Evolutionary conservation across 2,797 vertebrate genomes (phyloP).

Genomic region (Heteromormyrus szaboi): DNA sequence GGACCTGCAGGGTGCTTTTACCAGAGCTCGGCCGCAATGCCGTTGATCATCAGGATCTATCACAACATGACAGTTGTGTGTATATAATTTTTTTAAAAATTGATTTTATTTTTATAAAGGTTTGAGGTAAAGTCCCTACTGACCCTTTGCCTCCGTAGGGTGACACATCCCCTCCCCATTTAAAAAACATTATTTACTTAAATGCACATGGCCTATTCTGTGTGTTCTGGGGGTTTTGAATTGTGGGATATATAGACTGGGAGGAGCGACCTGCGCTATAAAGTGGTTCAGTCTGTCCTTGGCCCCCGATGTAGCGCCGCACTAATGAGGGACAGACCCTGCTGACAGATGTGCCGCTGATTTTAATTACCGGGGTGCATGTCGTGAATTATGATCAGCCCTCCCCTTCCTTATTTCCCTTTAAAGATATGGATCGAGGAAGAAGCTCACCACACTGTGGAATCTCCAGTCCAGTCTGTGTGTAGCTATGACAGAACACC

Average conservation of each 20-base stretch:
- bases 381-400: slow-evolving; percentile 72
- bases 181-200: neutral
- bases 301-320: slow-evolving; percentile 63
- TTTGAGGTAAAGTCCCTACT: neutral
- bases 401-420: slow-evolving; percentile 44
- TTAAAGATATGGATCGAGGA: slow-evolving; percentile 37
- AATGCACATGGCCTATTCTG: neutral
- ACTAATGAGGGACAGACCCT: slow-evolving; percentile 70
- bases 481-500: neutral
- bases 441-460: slow-evolving; percentile 31
- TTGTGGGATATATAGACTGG: neutral
- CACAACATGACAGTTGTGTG: neutral
- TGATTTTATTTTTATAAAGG: slow-evolving; percentile 7
- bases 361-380: slow-evolving; percentile 67
- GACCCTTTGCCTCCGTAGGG: neutral
- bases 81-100: neutral
- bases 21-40: neutral
- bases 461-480: neutral
- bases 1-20: neutral
- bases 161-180: neutral
- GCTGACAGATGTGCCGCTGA: slow-evolving; percentile 66
- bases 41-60: neutral
- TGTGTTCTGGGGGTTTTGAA: neutral
- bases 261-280: slow-evolving; percentile 28
- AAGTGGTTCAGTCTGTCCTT: slow-evolving; percentile 43